phyloP scores from a whole-genome alignment of 2,888 invertebrate species.

The Drosophila mulleri region DNA sequence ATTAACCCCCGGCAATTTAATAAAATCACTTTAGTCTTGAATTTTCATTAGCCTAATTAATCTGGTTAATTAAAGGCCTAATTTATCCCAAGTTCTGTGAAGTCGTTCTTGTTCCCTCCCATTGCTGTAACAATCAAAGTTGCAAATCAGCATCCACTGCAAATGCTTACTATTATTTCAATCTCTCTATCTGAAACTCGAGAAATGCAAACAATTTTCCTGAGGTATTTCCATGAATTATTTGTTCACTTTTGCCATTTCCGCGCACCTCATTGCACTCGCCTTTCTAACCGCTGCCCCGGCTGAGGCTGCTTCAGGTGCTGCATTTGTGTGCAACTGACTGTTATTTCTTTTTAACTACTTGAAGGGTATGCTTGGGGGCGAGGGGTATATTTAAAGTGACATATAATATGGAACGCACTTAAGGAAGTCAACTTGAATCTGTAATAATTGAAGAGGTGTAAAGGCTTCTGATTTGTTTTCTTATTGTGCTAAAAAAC shows the following conservation, averaged over 20 bases:
- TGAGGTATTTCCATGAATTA: conserved; percentile 38
- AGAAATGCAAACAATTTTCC: conserved; percentile 50
- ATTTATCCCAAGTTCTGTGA: neutral
- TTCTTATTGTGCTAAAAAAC: rapidly evolving
- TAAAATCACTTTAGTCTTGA: neutral
- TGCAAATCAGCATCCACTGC: neutral
- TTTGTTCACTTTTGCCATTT: conserved; percentile 39
- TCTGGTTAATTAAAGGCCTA: neutral
- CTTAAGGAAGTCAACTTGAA: no score
- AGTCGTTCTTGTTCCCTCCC: no score
- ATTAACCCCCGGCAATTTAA: neutral
- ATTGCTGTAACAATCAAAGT: neutral
- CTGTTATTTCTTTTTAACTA: conserved; percentile 9
- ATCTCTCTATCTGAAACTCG: neutral
- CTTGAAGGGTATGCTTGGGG: neutral
- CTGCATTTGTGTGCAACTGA: conserved; percentile 14
- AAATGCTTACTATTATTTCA: conserved; percentile 16
- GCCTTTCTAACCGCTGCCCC: conserved; percentile 18
- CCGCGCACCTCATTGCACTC: conserved; percentile 27
- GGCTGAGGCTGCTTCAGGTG: conserved; percentile 6
- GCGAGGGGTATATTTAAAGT: neutral
- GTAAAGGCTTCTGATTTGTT: no score
- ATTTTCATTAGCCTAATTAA: neutral
- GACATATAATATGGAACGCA: neutral
- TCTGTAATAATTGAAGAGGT: neutral